These are phyloP conservation scores for Uloborus diversus DNA, from an alignment of 1,140 invertebrate species.

Conservation along the genomic window DNA sequence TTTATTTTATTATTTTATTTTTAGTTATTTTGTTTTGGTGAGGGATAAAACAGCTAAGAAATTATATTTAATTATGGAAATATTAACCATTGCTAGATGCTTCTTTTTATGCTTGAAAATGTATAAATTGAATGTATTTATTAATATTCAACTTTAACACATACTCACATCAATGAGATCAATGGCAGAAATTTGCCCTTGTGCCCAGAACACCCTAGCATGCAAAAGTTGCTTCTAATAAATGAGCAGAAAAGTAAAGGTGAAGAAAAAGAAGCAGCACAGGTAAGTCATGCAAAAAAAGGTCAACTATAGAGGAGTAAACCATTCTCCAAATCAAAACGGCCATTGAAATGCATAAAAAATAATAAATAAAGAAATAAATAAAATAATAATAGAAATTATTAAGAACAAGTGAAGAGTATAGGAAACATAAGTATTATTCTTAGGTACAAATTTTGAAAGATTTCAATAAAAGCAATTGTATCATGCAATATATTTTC, in stretches of 20 bases:
- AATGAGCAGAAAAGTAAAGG: conserved; percentile 51
- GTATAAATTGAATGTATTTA: too few species aligned
- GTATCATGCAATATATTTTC: too few species aligned
- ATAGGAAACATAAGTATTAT: too few species aligned
- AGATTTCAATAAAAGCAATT: too few species aligned
- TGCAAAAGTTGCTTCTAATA: conserved; percentile 58
- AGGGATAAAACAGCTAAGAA: too few species aligned
- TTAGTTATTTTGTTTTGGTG: too few species aligned
- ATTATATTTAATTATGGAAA: too few species aligned
- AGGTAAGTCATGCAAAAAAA: conserved; percentile 46
- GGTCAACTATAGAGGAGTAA: conserved; percentile 9
- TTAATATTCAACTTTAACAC: too few species aligned
- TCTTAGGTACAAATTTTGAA: too few species aligned
- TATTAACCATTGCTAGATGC: too few species aligned
- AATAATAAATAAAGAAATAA: neutral
- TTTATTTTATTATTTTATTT: too few species aligned
- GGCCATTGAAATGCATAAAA: neutral
- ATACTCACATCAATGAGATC: conserved; percentile 59
- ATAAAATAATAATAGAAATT: neutral
- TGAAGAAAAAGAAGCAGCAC: conserved; percentile 46
- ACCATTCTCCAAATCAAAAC: conserved; percentile 32
- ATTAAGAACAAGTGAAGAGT: neutral
- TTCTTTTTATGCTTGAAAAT: too few species aligned
- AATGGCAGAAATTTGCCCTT: conserved; percentile 46
- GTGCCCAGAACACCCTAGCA: conserved; percentile 57